Evolutionary conservation across 2,888 invertebrate species (phyloP).

Genomic region (Acrobasis suavella): DNA sequence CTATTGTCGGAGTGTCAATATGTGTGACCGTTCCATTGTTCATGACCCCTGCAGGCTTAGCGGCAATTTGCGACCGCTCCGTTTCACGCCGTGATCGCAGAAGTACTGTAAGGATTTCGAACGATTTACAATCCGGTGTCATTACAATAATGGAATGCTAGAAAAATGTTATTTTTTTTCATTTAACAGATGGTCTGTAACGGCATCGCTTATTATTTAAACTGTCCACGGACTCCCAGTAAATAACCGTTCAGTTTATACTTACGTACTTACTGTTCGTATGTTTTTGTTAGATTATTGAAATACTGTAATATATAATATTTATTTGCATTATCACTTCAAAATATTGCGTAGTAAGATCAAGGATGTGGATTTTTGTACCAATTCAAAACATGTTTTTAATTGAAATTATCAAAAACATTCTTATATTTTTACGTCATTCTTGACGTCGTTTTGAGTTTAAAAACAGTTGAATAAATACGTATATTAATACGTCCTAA

Average conservation of each 20-base stretch:
- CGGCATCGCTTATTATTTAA: not conserved
- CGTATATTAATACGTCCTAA: too few species aligned
- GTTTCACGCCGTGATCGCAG: constrained; percentile 65
- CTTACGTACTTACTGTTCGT: too few species aligned
- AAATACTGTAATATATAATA: too few species aligned
- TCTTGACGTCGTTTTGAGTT: not conserved
- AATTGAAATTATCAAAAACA: too few species aligned
- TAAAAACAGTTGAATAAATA: not conserved
- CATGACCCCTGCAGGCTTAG: constrained; percentile 74
- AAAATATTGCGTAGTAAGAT: too few species aligned
- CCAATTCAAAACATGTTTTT: too few species aligned
- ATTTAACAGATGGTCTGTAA: constrained; percentile 33
- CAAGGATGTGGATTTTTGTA: too few species aligned
- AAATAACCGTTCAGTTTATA: too few species aligned
- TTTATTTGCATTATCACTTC: too few species aligned
- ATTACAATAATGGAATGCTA: constrained; percentile 50
- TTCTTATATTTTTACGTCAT: too few species aligned
- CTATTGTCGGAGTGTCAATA: constrained; percentile 80
- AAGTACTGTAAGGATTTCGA: constrained; percentile 52
- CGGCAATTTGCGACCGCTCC: constrained; percentile 74
- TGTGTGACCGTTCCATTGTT: constrained; percentile 79
- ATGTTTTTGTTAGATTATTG: too few species aligned
- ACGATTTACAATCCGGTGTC: constrained; percentile 41
- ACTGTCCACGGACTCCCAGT: too few species aligned
- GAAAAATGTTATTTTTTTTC: constrained; percentile 32